Base-by-base conservation (phyloP, 2,888 invertebrate genomes). In the Cataglyphis altisquamis region DNA sequence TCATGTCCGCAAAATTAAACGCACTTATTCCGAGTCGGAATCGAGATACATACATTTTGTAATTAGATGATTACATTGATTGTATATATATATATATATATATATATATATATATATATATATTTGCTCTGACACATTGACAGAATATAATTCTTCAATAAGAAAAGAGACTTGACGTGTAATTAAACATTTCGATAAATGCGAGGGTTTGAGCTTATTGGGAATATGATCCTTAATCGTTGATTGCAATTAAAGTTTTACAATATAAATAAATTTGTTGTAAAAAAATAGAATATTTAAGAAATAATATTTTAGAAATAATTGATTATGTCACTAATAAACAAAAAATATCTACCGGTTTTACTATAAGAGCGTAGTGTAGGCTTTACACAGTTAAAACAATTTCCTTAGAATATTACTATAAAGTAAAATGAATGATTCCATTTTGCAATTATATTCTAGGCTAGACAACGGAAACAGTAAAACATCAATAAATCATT, bases 231-330 rank as follows among this genome's bases (percentile, higher is more conserved):
- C 18, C n/a, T 21, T 36, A 8, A 41, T 9, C 39, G 25, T 39
- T n/a, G 9, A 60, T 25, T 72, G 25, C 12, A 25, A n/a, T 60
- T 73, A n/a, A 45, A 73, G 41, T 45, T 45, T 73, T 62, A 62
- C n/a, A 29, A 41, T 60, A 15, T 32, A 18, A 5, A 63, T 63
- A 6, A 63, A 63, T 63, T 74, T 15, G 25, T 77, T 39, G 6
- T 3, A 6, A 15, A 21, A n/a, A 39, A 3, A 55, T 15, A 18
- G 55, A 77, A 18, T 66, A 57, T 75, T 55, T 55, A 55, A 3
- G n/a, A 66, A 52, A 55, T 29, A 29, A 29, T 29, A 29, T 8
- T 75, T 75, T 75, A 64, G 25, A 52, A 41, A 39, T 25, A 64
- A 64, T 39, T 9, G 9, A 52, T 48, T 48, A 55, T 45, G 4